These are phyloP conservation scores for Ganaspis sp. DNA, from an alignment of 1,140 invertebrate genomes.

Conservation along the genomic window DNA sequence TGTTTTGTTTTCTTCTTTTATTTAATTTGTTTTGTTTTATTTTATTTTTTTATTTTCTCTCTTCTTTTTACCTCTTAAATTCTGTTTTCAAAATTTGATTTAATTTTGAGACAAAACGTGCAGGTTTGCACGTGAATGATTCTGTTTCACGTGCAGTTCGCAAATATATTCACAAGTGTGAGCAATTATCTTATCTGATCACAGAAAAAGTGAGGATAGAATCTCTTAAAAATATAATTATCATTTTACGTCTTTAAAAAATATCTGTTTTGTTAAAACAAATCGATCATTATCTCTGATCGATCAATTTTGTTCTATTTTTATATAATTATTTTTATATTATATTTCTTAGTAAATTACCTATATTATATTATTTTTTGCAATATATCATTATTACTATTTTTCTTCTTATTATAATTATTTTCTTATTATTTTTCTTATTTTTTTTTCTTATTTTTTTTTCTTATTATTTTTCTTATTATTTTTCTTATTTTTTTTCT, in stretches of 20 bases:
- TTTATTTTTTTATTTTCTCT: not conserved
- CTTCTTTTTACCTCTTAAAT: too few relatives aligned
- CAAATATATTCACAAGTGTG: constrained; percentile 9
- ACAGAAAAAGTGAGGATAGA: not conserved
- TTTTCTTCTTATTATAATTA: too few relatives aligned
- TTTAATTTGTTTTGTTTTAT: not conserved
- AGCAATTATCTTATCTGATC: constrained; percentile 2
- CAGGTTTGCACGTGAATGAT: not conserved
- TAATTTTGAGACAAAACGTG: not conserved
- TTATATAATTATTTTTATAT: too few relatives aligned
- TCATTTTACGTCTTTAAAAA: not conserved
- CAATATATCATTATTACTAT: too few relatives aligned
- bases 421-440: too few relatives aligned
- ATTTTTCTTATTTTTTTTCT: too few relatives aligned
- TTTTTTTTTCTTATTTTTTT: too few relatives aligned
- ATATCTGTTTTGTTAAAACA: not conserved
- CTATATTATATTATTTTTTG: too few relatives aligned
- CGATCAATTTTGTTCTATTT: not conserved
- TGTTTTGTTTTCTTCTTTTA: too few relatives aligned
- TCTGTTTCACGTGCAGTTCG: not conserved
- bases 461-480: too few relatives aligned
- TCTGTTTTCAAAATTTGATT: not conserved
- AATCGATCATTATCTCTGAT: not conserved
- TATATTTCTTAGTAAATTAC: too few relatives aligned
- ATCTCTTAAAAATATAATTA: constrained; percentile 3